These are phyloP conservation scores for Actinernus sp. DNA, from an alignment of 92 coral and sea anemone genomes.

Conservation along the genomic window DNA sequence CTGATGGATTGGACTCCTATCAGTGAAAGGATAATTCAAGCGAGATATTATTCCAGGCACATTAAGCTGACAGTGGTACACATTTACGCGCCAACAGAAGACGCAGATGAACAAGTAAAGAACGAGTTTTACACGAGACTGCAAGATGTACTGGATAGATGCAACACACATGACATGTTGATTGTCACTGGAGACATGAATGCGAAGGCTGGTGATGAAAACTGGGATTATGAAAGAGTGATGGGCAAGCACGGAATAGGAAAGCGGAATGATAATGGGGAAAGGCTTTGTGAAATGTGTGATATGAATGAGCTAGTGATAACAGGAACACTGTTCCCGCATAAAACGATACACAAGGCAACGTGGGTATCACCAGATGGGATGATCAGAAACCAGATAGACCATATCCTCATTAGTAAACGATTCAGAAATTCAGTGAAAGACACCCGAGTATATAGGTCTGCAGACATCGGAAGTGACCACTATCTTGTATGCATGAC, in stretches of 20 bases:
- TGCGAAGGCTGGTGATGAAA: constrained; percentile 28
- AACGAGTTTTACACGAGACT: constrained; percentile 29
- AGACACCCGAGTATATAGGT: constrained; percentile 48
- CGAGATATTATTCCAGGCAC: constrained; percentile 24
- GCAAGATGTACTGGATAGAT: constrained; percentile 18
- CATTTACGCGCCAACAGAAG: constrained; percentile 41
- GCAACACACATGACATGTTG: constrained; percentile 21
- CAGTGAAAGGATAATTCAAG: constrained; percentile 35
- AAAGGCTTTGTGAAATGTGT: constrained; percentile 9
- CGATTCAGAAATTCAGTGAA: constrained; percentile 43
- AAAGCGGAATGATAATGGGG: constrained; percentile 28
- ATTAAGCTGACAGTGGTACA: constrained; percentile 23
- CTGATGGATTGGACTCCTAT: constrained; percentile 45
- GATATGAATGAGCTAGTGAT: not conserved
- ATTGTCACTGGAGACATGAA: constrained; percentile 42
- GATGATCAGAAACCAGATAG: constrained; percentile 29
- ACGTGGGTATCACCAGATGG: not conserved
- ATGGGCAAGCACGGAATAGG: constrained; percentile 38
- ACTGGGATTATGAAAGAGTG: constrained; percentile 3
- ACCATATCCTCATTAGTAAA: constrained; percentile 37
- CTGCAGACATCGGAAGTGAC: constrained; percentile 56
- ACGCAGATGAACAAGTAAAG: constrained; percentile 27
- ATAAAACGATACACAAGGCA: too few species aligned
- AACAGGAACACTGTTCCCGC: constrained; percentile 12
- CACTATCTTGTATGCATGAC: too few species aligned